Percentiles rank a stretch among this genome's conserved stretches.
Conservation (phyloP, 2,797 vertebrate species). For the Anguilla obscura region DNA sequence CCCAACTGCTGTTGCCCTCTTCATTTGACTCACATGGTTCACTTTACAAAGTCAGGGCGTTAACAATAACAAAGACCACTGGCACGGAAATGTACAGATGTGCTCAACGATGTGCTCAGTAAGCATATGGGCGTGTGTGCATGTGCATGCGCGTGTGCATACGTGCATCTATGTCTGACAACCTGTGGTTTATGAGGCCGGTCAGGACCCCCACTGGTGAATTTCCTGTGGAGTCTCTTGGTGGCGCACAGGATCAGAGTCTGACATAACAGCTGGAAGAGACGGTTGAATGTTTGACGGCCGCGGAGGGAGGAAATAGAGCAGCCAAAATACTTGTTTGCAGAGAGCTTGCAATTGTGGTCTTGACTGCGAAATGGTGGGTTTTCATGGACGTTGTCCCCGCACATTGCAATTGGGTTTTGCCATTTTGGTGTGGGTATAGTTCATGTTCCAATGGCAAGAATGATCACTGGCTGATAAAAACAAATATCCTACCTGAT, state of each 20-base stretch:
- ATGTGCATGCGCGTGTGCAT: background rate
- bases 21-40: background rate
- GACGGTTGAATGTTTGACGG: background rate
- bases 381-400: background rate
- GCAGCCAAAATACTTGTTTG: background rate
- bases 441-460: background rate
- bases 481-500: background rate
- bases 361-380: background rate
- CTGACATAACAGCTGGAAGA: constrained; percentile 2
- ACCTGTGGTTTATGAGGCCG: background rate
- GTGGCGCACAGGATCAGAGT: background rate
- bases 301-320: background rate
- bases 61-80: background rate
- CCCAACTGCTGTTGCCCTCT: background rate
- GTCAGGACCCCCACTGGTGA: background rate
- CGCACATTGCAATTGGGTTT: background rate
- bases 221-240: background rate
- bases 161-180: background rate
- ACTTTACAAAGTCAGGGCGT: constrained; percentile 5
- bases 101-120: background rate
- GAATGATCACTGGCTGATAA: background rate
- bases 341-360: background rate
- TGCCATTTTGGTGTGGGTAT: background rate
- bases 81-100: constrained; percentile 1
- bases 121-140: background rate